Evolutionary conservation across 2,888 invertebrate genomes (phyloP).

Genomic region (Pseudolycoriella hygida): DNA sequence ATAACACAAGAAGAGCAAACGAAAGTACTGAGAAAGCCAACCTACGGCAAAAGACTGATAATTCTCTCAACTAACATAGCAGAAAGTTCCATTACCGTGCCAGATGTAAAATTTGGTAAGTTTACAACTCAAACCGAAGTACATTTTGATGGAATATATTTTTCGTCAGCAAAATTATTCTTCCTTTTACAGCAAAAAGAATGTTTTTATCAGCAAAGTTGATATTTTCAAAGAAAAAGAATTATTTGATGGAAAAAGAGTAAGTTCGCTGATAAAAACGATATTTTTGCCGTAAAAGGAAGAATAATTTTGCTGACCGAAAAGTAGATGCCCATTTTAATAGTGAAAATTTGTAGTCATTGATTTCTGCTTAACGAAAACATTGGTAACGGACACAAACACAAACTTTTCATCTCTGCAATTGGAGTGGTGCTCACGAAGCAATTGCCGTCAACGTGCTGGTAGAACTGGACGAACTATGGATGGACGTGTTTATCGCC

Average conservation of each 20-base stretch:
- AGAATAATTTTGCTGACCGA: no score
- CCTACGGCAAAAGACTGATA: slow-evolving; percentile 41
- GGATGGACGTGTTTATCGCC: slow-evolving; percentile 66
- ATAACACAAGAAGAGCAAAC: slow-evolving; percentile 63
- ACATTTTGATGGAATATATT: no score
- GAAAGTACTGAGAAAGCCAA: slow-evolving; percentile 29
- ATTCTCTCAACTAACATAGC: slow-evolving; percentile 84
- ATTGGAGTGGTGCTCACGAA: slow-evolving; percentile 74
- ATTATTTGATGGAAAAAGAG: no score
- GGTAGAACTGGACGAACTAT: slow-evolving; percentile 77
- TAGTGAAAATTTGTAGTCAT: slow-evolving; percentile 50
- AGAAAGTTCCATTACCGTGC: slow-evolving; percentile 81
- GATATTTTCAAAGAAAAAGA: no score
- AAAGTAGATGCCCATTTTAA: no score
- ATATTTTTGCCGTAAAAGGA: no score
- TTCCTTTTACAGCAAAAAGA: no score
- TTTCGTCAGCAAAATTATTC: no score
- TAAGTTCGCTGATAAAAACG: no score
- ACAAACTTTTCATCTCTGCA: slow-evolving; percentile 52
- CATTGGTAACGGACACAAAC: slow-evolving; percentile 49
- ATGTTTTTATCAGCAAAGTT: no score
- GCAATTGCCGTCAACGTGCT: slow-evolving; percentile 73
- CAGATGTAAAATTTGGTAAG: slow-evolving; percentile 53
- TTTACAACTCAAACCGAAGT: no score
- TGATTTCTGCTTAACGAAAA: slow-evolving; percentile 86